Base-by-base conservation (phyloP, 2,888 invertebrate genomes). In the Stenurella melanura region DNA sequence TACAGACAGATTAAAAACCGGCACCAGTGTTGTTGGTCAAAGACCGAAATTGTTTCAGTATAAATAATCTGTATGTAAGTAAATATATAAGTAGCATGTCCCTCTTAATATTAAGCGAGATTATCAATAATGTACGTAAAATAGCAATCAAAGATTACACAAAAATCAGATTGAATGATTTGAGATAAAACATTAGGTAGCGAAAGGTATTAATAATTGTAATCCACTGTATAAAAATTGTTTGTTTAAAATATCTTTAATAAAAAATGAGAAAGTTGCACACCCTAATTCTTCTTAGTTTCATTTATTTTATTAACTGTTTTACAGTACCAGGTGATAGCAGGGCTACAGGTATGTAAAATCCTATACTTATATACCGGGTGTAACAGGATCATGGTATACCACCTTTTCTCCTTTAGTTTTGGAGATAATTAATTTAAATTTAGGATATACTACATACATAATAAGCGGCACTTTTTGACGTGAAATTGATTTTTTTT, bases 281-380 rank as follows among this genome's bases (percentile, higher is more conserved):
- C n/a, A 11, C 15, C n/a, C 11, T 64, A 19, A 21, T 19, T 64
- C 42, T 64, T 38, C 18, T 64, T 19, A 64, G 42, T 64, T 11
- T 64, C 10, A 26, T 12, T 60, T 19, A 17, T n/a, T 56, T 38
- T 12, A 56, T 38, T 19, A 64, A 11, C 17, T 38, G 64, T 9
- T 64, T 64, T 19, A 64, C 4, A 42, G 19, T 64, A 64, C 38
- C 64, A 64, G 19, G 10, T 15, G 42, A 64, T 6, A 42, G 11
- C 5, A 64, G 19, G 42, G 38, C 64, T 10, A 4, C 38, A 64
- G 64, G 64, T 64, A 64, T 19, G 64, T 64, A 15, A 19, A 11
- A 2, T 19, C 19, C 10, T 19, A 58, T 4, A 11, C n/a, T n/a
- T n/a, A n/a, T n/a, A n/a, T n/a, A n/a, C n/a, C n/a, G n/a, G n/a